Evolutionary conservation across 2,888 invertebrate species (phyloP), one percentile per base, ranked within the genome.

Genomic region (Mesodorylaimus sp.): DNA sequence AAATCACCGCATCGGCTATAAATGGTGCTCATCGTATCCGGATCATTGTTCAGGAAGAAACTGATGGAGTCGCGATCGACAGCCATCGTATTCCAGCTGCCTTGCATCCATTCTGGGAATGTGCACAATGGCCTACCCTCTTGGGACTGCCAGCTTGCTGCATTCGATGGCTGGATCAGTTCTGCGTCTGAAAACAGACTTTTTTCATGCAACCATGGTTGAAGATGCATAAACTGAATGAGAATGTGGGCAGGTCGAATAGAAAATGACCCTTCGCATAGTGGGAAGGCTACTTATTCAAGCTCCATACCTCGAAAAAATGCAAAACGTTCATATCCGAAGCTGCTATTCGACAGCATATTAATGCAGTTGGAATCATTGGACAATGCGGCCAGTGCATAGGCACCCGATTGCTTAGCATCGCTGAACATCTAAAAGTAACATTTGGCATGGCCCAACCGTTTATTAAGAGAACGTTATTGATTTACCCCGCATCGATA

Each of bases 401-500:
- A 51, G 5, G 45, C 50, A n/a, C 5, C n/a, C 3, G n/a, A 10
- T 16, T 25, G 25, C 2, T 32, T 16, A 10, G 26, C 45, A 28
- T 50, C 50, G 13, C 27, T 32, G 29, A 32, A 38, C 3, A 50
- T 5, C 50, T 50, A 39, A 39, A 16, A 7, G 10, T n/a, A 21
- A 39, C 41, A 39, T 7, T 10, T 39, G 13, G n/a, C 10, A 7
- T 39, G 21, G 10, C 16, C 41, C 23, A 44, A 37, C 16, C 7
- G 26, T 44, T 44, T 44, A 3, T 41, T 7, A 16, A 7, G 7
- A 21, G 7, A 41, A 10, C 19, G 41, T 7, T n/a, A 41, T 19
- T n/a, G 3, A 44, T 28, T 48, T 49, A 50, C 50, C 23, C 50
- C 50, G 24, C 50, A 50, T 26, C 50, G n/a, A 28, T 49, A 50